Evolutionary conservation across 2,888 invertebrate genomes (phyloP).

Genomic region (Erebia palarica): DNA sequence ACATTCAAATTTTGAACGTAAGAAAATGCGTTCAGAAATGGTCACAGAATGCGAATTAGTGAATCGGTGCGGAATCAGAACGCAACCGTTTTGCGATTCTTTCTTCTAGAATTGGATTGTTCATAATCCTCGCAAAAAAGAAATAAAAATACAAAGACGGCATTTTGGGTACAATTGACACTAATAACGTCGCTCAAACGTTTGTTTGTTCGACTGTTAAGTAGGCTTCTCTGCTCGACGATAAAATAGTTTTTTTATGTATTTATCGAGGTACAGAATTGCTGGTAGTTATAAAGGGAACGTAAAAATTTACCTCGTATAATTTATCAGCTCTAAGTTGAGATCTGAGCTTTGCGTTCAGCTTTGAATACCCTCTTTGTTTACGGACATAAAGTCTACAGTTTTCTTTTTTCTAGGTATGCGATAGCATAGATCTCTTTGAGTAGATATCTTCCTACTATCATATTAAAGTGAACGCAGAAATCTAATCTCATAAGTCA

Average conservation of each 20-base stretch:
- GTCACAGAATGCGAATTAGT: slow-evolving; percentile 54
- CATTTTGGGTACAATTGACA: slow-evolving; percentile 54
- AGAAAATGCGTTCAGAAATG: slow-evolving; percentile 46
- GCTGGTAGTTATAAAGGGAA: background rate
- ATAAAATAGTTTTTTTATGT: slow-evolving; percentile 41
- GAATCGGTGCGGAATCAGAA: slow-evolving; percentile 50
- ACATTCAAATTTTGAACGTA: slow-evolving; percentile 35
- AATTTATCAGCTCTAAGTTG: too few relatives aligned
- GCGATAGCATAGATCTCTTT: too few relatives aligned
- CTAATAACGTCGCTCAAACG: slow-evolving; percentile 52
- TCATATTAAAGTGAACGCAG: too few relatives aligned
- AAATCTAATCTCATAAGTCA: too few relatives aligned
- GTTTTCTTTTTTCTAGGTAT: too few relatives aligned
- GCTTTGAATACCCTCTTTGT: too few relatives aligned
- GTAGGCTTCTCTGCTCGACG: slow-evolving; percentile 33
- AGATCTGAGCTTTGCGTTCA: too few relatives aligned
- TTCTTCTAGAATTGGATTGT: slow-evolving; percentile 61
- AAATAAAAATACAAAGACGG: slow-evolving; percentile 49
- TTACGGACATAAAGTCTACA: too few relatives aligned
- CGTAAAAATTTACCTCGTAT: background rate
- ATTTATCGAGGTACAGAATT: background rate
- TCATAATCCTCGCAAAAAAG: slow-evolving; percentile 58
- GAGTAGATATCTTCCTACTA: too few relatives aligned
- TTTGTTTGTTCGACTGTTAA: slow-evolving; percentile 50
- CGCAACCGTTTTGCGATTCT: slow-evolving; percentile 50